phyloP scores from a whole-genome alignment of 1,140 invertebrate species.

The Microplitis demolitor region DNA sequence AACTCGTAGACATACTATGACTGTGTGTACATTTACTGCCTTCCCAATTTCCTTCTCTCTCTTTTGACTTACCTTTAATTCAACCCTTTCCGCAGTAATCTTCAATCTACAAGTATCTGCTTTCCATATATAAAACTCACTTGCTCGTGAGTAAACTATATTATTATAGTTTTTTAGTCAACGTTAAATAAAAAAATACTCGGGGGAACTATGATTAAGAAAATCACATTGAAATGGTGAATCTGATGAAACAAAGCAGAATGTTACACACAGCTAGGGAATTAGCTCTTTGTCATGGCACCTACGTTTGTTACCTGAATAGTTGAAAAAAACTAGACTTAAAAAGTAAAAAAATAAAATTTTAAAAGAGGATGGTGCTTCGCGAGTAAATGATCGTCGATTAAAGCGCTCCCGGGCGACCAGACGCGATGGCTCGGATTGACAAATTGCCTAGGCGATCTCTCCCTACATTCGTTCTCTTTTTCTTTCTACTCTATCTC shows the following conservation, averaged over 20 bases:
- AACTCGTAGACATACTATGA: neutral
- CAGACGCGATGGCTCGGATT: slow-evolving; percentile 36
- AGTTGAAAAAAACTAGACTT: neutral
- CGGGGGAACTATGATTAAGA: no score
- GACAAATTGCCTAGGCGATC: slow-evolving; percentile 56
- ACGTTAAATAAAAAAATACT: neutral
- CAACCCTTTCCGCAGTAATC: slow-evolving; percentile 33
- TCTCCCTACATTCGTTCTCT: slow-evolving; percentile 43
- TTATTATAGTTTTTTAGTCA: neutral
- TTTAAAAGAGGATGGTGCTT: slow-evolving; percentile 21
- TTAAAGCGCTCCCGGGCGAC: slow-evolving; percentile 50
- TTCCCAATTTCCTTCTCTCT: neutral
- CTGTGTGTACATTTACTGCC: neutral
- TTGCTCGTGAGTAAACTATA: no score
- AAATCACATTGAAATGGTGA: neutral
- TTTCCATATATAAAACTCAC: neutral
- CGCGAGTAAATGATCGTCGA: slow-evolving; percentile 57
- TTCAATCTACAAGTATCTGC: slow-evolving; percentile 31
- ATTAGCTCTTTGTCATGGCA: slow-evolving; percentile 19
- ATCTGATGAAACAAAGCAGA: neutral
- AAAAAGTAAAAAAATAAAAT: slow-evolving; percentile 7
- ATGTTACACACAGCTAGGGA: neutral
- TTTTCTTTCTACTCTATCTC: neutral
- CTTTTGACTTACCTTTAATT: slow-evolving; percentile 31
- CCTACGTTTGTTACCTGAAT: slow-evolving; percentile 7